phyloP scores from a whole-genome alignment of 1,140 invertebrate species.

The Macrobrachium nipponense region DNA sequence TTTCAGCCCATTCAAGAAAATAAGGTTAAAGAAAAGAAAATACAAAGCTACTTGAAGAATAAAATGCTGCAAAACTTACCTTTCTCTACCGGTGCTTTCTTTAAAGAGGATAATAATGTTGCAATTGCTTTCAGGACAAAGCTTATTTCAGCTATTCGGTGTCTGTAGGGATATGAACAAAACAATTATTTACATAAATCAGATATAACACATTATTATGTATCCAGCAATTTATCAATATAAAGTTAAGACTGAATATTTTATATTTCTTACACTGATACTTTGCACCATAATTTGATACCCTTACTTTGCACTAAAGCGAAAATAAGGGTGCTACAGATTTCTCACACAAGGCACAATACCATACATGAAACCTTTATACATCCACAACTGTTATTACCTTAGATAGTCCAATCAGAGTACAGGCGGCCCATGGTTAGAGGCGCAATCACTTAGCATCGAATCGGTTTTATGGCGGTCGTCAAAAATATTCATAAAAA shows the following conservation, averaged over 20 bases:
- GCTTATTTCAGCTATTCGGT: slow-evolving; percentile 93
- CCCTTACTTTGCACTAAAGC: too few species aligned
- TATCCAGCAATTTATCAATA: not conserved
- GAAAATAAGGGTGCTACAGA: too few species aligned
- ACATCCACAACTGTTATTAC: too few species aligned
- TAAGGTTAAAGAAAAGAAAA: not conserved
- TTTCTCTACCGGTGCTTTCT: slow-evolving; percentile 88
- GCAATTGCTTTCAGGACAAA: slow-evolving; percentile 97
- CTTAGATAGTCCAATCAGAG: too few species aligned
- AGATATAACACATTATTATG: not conserved
- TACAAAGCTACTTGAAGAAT: slow-evolving; percentile 37
- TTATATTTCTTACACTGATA: not conserved
- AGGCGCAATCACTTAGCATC: too few species aligned
- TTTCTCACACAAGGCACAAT: too few species aligned
- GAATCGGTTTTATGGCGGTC: too few species aligned
- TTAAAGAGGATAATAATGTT: slow-evolving; percentile 90
- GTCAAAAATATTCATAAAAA: too few species aligned
- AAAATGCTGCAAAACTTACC: slow-evolving; percentile 71
- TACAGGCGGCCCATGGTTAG: too few species aligned
- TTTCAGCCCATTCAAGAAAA: not conserved
- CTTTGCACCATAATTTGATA: too few species aligned
- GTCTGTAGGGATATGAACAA: slow-evolving; percentile 74
- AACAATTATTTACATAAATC: not conserved
- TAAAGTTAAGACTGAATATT: too few species aligned
- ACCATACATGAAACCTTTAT: too few species aligned